A percentile compares a stretch with the other conserved stretches of the same genome.
Evolutionary conservation across 2,888 invertebrate species (phyloP).

Genomic region (Nipponacmea schrenckii): DNA sequence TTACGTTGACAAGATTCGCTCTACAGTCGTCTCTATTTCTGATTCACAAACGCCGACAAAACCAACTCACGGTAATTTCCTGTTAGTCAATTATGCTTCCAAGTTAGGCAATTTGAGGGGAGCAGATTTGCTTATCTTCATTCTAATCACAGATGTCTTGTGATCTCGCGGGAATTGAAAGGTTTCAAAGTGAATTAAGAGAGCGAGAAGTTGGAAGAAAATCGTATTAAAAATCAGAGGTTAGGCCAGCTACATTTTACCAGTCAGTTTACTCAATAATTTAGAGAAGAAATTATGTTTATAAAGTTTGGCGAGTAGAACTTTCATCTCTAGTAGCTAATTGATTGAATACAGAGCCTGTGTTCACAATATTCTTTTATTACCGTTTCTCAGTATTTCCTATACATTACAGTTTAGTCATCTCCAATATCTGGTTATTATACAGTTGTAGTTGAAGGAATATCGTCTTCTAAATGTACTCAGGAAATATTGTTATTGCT

Average conservation of each 20-base stretch:
- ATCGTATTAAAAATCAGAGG: not conserved
- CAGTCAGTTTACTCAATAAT: conserved; percentile 4
- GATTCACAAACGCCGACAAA: too few species aligned
- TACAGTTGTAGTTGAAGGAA: too few species aligned
- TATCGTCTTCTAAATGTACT: too few species aligned
- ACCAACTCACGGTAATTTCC: too few species aligned
- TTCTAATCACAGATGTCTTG: conserved; percentile 9
- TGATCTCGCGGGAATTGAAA: not conserved
- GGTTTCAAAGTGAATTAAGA: not conserved
- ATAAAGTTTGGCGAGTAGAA: not conserved
- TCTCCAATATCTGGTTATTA: too few species aligned
- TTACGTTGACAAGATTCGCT: too few species aligned
- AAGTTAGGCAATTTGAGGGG: conserved; percentile 6
- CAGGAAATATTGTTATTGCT: too few species aligned
- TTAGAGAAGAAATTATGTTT: not conserved
- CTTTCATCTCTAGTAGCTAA: not conserved
- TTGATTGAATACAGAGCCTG: conserved; percentile 3
- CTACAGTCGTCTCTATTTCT: too few species aligned
- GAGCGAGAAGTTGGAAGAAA: too few species aligned
- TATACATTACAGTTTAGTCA: too few species aligned
- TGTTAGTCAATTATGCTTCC: not conserved
- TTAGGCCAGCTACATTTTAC: not conserved
- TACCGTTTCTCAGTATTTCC: not conserved
- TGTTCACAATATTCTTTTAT: not conserved
- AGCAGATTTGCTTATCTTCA: conserved; percentile 7